phyloP scores from a whole-genome alignment of 2,113 vertebrate genomes.

The Isurus oxyrinchus region DNA sequence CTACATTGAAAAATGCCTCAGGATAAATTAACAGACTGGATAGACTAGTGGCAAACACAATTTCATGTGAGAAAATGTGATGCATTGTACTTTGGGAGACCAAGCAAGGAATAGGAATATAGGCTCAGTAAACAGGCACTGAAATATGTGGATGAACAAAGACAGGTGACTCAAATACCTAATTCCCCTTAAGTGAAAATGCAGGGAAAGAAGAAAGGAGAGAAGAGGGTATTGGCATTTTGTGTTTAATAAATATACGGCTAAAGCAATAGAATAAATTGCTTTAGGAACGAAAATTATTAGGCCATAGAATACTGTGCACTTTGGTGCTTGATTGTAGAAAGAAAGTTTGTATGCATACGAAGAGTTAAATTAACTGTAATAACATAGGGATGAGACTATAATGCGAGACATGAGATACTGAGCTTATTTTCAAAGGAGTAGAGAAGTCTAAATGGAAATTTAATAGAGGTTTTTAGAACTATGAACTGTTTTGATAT shows the following conservation, averaged over 20 bases:
- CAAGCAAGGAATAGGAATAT: not conserved
- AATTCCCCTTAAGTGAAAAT: not conserved
- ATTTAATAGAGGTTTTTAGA: not conserved
- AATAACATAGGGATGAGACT: not conserved
- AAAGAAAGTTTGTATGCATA: not conserved
- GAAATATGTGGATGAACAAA: not conserved
- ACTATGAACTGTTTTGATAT: too few species aligned
- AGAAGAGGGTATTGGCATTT: not conserved
- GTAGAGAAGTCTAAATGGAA: not conserved
- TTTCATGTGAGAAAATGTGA: too few species aligned
- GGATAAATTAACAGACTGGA: too few species aligned
- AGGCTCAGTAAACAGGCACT: not conserved
- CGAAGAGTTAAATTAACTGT: not conserved
- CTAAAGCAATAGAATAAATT: not conserved
- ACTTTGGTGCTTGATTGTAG: not conserved
- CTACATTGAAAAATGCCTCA: too few species aligned
- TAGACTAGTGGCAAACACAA: too few species aligned
- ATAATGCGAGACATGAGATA: not conserved
- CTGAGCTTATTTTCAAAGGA: not conserved
- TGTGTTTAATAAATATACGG: not conserved
- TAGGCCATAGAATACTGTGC: not conserved
- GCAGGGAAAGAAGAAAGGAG: not conserved
- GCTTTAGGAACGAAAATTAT: not conserved
- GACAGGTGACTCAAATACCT: not conserved
- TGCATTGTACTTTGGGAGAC: too few species aligned